A percentile compares a stretch with the other conserved stretches of the same genome.
phyloP scores from a whole-genome alignment of 2,797 vertebrate species.

The Pseudochirops corinnae region DNA sequence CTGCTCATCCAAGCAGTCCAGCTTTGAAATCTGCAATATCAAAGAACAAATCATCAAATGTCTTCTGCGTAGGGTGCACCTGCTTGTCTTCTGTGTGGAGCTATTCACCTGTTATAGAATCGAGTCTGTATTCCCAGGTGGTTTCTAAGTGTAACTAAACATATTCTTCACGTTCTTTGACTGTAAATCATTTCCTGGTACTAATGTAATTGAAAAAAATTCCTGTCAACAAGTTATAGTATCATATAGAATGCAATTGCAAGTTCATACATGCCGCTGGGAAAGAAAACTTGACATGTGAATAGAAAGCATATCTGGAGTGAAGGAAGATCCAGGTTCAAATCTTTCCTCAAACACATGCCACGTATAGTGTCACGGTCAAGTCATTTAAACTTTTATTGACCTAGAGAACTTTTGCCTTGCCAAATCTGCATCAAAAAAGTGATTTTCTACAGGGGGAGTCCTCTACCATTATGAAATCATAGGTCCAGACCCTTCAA shows the following conservation, averaged over 20 bases:
- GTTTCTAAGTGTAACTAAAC: neutral
- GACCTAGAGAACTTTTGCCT: neutral
- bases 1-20: neutral
- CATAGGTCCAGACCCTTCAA: neutral
- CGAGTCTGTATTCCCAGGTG: neutral
- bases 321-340: neutral
- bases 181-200: neutral
- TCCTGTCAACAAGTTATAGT: neutral
- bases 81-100: neutral
- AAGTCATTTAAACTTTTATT: neutral
- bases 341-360: neutral
- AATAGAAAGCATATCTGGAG: neutral
- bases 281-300: neutral
- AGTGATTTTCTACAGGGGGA: neutral
- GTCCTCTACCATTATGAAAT: neutral
- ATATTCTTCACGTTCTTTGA: neutral
- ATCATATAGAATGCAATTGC: neutral
- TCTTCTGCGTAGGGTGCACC: neutral
- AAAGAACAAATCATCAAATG: conserved; percentile 19
- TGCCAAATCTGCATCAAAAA: neutral
- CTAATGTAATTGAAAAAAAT: neutral
- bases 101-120: neutral
- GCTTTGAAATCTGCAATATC: neutral
- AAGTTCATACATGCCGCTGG: neutral
- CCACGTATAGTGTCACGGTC: neutral